phyloP scores from a whole-genome alignment of 2,797 vertebrate species.

The Sebastes vulpes region DNA sequence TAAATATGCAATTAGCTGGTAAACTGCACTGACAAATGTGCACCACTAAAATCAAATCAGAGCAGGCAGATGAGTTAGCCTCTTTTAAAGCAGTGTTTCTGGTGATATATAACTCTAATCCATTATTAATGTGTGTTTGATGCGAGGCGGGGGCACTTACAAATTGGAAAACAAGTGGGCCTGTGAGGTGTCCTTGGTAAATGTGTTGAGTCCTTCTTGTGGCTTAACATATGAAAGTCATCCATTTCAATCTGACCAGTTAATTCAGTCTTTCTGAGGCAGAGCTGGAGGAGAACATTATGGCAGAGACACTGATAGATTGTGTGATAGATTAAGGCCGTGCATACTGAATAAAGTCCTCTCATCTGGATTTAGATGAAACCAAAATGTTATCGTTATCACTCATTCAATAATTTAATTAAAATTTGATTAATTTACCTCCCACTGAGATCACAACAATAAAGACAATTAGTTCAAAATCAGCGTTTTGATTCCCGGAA shows the following conservation, averaged over 20 bases:
- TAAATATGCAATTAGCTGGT: constrained; percentile 19
- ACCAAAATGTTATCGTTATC: constrained; percentile 36
- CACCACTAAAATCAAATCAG: constrained; percentile 13
- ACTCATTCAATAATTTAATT: constrained; percentile 18
- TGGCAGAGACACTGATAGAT: constrained; percentile 56
- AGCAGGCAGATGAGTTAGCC: constrained; percentile 23
- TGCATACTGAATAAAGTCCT: constrained; percentile 46
- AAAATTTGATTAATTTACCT: constrained; percentile 25
- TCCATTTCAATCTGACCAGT: constrained; percentile 74
- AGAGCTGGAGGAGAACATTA: constrained; percentile 45
- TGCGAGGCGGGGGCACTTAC: constrained; percentile 35
- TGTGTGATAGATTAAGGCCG: constrained; percentile 47
- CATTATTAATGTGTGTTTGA: constrained; percentile 58
- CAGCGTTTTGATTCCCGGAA: background rate
- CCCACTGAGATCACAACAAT: constrained; percentile 17
- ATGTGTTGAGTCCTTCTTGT: constrained; percentile 50
- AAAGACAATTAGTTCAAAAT: constrained; percentile 7
- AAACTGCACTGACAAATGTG: constrained; percentile 7
- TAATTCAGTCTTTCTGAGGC: constrained; percentile 66
- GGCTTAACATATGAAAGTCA: constrained; percentile 71
- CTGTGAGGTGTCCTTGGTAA: constrained; percentile 52
- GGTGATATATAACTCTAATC: constrained; percentile 63
- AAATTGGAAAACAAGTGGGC: constrained; percentile 58
- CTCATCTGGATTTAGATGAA: constrained; percentile 40
- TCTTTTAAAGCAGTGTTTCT: constrained; percentile 31